Evolutionary conservation across 2,797 vertebrate genomes (phyloP).

Genomic region (Sarcophilus harrisii): DNA sequence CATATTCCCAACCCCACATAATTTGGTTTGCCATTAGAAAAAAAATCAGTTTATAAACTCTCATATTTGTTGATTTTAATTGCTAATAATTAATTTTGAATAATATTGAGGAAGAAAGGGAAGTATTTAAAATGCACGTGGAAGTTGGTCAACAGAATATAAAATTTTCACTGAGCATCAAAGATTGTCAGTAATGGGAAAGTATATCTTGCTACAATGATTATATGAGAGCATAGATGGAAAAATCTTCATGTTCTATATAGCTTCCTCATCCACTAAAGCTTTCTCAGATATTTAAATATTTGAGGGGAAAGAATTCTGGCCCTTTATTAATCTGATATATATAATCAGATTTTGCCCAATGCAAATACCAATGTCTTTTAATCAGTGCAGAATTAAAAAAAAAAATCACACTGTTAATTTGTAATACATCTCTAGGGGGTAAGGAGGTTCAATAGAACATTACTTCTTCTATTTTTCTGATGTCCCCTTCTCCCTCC

Average conservation of each 20-base stretch:
- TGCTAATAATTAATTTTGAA: conserved; percentile 67
- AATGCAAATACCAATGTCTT: neutral
- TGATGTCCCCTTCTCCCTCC: neutral
- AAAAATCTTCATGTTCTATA: neutral
- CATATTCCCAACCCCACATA: conserved; percentile 55
- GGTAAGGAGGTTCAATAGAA: fast-evolving
- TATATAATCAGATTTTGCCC: neutral
- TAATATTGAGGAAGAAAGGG: conserved; percentile 57
- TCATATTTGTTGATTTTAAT: conserved; percentile 70
- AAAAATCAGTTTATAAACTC: conserved; percentile 49
- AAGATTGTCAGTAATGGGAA: conserved; percentile 44
- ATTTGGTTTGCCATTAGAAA: conserved; percentile 42
- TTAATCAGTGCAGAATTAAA: neutral
- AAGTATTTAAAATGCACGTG: conserved; percentile 66
- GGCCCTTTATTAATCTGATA: neutral
- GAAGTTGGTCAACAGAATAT: conserved; percentile 22
- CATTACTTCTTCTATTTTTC: neutral
- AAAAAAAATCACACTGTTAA: neutral
- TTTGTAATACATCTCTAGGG: neutral
- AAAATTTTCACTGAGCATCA: conserved; percentile 47
- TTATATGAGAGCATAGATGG: neutral
- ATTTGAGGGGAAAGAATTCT: neutral
- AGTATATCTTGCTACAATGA: conserved; percentile 33
- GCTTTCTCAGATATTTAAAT: neutral
- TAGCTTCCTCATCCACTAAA: no score